Percentiles rank a stretch among this genome's conserved stretches.
Evolutionary conservation across 2,113 vertebrate species (phyloP).

Genomic region (Cinclus mexicanus): DNA sequence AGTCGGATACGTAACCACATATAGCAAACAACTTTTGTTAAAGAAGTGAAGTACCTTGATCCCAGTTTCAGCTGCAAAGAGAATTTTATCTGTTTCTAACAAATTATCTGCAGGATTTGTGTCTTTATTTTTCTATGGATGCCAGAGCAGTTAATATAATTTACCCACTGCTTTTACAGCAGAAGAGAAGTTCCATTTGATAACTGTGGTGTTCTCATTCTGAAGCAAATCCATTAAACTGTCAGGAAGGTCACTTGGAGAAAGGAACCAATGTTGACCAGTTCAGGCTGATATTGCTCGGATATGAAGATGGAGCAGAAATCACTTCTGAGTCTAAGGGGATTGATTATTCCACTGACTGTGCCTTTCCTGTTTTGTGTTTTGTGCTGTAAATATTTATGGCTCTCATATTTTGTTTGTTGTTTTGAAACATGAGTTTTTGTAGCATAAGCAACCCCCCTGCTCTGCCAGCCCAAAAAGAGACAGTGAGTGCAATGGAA

Average conservation of each 20-base stretch:
- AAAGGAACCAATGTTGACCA: not conserved
- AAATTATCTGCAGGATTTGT: not conserved
- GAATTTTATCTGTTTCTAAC: not conserved
- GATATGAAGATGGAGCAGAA: not conserved
- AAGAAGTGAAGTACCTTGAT: not conserved
- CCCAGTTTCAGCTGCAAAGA: not conserved
- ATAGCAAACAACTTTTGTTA: not conserved
- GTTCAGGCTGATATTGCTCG: not conserved
- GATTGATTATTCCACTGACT: not conserved
- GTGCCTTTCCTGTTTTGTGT: not conserved
- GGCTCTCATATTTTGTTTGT: not conserved
- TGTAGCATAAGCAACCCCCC: not conserved
- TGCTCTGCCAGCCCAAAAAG: not conserved
- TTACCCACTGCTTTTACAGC: not conserved
- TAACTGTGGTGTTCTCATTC: not conserved
- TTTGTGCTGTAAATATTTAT: conserved; percentile 34
- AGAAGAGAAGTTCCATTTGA: not conserved
- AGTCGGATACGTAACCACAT: not conserved
- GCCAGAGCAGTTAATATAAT: not conserved
- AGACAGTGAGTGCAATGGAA: not conserved
- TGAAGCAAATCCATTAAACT: not conserved
- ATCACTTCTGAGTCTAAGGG: not conserved
- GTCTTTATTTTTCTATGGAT: not conserved
- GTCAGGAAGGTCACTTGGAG: not conserved
- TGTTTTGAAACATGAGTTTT: not conserved